Base-by-base conservation (phyloP, 2,888 invertebrate genomes). In the Drosophila diplacantha region DNA sequence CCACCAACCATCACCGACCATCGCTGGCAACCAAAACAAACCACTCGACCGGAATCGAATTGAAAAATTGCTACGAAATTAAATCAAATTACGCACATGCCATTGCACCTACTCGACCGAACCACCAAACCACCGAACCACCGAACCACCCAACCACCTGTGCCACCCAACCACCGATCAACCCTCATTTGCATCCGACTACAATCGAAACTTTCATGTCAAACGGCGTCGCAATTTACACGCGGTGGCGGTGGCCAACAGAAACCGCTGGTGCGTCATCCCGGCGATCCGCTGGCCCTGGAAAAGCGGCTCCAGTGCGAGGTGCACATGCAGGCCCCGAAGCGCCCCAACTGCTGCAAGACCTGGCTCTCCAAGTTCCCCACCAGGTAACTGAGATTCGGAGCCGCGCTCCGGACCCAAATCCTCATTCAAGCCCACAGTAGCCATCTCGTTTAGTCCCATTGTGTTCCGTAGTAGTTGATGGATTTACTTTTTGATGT, bases 341-440 rank as follows among this genome's bases (percentile, higher is more conserved):
- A 89, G 81, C 91, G 94, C 88, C 94, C 93, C 90, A 95, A 95
- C 90, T 96, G 96, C 92, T 96, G 96, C 91, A 92, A 94, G 86
- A 93, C 95, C 85, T 97, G 97, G 96, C 92, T 96, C 89, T 94
- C 95, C 89, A 96, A 96, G 91, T 97, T 97, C 90, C 97, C 97
- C 66, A 96, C 96, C 83, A 92, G 95, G 87, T 89, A 89, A 86
- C 69, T 66, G 55, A 49, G 39, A 41, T 58, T 12, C 41, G 32
- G n/a, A 26, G 34, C 14, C 34, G 11, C 6, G 39, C 39, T 51
- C 47, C 56, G 62, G 60, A 41, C n/a, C 39, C 47, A 39, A 24
- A 11, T 22, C 55, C 39, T 18, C 29, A 56, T 22, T 29, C 50
- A 35, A 67, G 29, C 47, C 53, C 52, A 37, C 47, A 22, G 60